These are phyloP conservation scores for Phacellophora camtschatica DNA, from an alignment of 30 jellyfish, hydroid and myxozoan species.

Conservation along the genomic window DNA sequence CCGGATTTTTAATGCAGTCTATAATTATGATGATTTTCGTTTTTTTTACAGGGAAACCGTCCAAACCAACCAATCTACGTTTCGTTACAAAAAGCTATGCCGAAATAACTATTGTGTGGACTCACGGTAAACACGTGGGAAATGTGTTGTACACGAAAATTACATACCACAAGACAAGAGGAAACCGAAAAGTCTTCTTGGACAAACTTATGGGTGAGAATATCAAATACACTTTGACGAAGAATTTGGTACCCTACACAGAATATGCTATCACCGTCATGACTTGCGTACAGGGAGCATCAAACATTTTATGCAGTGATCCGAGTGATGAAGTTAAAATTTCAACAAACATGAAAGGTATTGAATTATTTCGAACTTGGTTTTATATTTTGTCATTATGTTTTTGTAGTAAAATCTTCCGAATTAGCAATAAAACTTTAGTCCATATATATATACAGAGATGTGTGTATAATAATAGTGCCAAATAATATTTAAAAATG, in stretches of 20 bases:
- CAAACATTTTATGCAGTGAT: conserved; percentile 20
- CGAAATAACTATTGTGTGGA: background rate
- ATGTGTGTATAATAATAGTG: too few species aligned
- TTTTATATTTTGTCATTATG: background rate
- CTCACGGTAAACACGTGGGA: conserved; percentile 40
- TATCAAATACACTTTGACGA: too few species aligned
- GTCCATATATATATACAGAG: too few species aligned
- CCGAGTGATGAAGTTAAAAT: background rate
- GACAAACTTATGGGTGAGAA: too few species aligned
- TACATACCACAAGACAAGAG: background rate
- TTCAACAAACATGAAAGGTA: conserved; percentile 36
- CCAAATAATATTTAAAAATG: too few species aligned
- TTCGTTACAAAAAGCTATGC: background rate
- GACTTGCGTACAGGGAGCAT: conserved; percentile 31
- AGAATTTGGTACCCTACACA: conserved; percentile 32
- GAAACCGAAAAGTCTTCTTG: too few species aligned
- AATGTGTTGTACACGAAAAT: background rate
- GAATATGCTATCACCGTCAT: conserved; percentile 12
- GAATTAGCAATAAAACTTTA: too few species aligned
- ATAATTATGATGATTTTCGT: background rate
- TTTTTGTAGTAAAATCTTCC: too few species aligned
- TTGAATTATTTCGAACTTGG: background rate
- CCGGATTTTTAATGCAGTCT: background rate
- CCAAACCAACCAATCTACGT: conserved; percentile 6
- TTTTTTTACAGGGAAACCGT: conserved; percentile 18